Evolutionary conservation across 1,140 invertebrate genomes (phyloP).

Genomic region (Procambarus clarkii): DNA sequence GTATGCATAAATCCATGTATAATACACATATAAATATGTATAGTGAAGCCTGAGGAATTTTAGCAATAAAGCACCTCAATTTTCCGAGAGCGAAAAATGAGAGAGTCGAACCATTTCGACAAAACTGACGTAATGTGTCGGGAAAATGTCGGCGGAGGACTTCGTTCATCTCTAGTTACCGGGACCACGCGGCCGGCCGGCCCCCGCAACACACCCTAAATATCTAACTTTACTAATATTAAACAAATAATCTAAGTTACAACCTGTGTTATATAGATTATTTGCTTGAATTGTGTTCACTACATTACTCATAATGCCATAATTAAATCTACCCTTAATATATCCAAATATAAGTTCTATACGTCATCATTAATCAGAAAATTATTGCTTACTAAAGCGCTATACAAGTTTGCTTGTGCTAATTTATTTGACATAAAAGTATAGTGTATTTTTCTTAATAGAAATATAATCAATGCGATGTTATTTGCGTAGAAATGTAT

Average conservation of each 20-base stretch:
- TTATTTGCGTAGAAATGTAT: neutral
- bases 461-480: too few relatives aligned
- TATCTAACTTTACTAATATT: neutral
- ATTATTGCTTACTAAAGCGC: neutral
- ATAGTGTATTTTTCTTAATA: too few relatives aligned
- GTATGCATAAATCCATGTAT: neutral
- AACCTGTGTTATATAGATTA: neutral
- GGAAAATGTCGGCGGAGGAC: conserved; percentile 16
- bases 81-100: conserved; percentile 4
- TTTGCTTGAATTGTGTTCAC: neutral
- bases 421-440: too few relatives aligned
- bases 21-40: neutral
- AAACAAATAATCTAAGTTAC: neutral
- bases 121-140: neutral
- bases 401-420: neutral
- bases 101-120: neutral
- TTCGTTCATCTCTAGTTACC: conserved; percentile 46
- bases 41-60: conserved; percentile 23
- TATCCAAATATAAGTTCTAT: too few relatives aligned
- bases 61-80: conserved; percentile 18
- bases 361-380: too few relatives aligned
- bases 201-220: conserved; percentile 29
- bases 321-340: too few relatives aligned
- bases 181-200: conserved; percentile 23
- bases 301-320: too few relatives aligned